Evolutionary conservation across 2,113 vertebrate species (phyloP), one percentile per base, ranked within the genome.

Genomic region (Petrocephalus zakoni): DNA sequence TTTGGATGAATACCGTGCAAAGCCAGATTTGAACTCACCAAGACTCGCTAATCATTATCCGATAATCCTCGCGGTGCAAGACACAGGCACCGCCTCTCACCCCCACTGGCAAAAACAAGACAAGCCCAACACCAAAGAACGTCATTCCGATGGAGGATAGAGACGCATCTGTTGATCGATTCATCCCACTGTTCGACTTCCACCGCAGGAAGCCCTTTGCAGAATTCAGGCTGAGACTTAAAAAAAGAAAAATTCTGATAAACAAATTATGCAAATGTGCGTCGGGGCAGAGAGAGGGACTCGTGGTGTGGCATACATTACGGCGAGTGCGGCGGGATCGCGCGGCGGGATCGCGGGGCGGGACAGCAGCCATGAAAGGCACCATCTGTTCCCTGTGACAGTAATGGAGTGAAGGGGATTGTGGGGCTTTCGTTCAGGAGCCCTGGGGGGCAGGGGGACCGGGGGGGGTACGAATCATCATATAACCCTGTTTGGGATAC

Each of bases 331-430:
- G 61, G 56, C 61, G 87, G 91, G 93, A 91, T 90, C 89, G 89
- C 88, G 89, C 2, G 61, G 56, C 61, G 87, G 91, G 93, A 91
- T 90, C 89, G 89, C 25, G 61, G 56, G 68, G 87, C 91, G 93
- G 90, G 92, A 94, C 92, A 90, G 37, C 90, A 90, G 91, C 82
- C 92, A 90, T 95, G 95, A 96, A 96, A 96, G 93, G 94, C 93
- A 93, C 95, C 95, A 96, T 96, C 95, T 96, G 95, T 95, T 96
- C 94, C 91, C 90, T 93, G 94, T 95, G 95, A 95, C 95, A 95
- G 94, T 96, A 95, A 96, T 95, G 94, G 95, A 95, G 95, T 95
- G 94, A 95, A 93, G 93, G 94, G 91, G 92, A 95, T 95, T 95
- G 95, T 94, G 91, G 94, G 89, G 95, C 51, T 82, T 53, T 86